These are phyloP conservation scores for Eulemur mongoz DNA, from an alignment of 2,797 vertebrate genomes.

Conservation along the genomic window DNA sequence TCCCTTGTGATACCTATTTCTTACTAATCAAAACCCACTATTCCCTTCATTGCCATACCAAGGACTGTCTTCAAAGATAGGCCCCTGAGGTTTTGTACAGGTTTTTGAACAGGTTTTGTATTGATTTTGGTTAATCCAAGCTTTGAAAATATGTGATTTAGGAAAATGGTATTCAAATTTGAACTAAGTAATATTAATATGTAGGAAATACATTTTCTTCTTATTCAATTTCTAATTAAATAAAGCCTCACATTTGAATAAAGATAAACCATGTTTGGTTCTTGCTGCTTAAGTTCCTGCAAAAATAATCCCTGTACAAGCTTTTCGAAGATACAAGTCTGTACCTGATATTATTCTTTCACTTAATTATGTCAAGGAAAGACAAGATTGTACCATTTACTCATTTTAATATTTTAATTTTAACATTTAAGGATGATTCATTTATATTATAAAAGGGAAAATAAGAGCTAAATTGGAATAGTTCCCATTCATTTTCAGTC, in stretches of 20 bases:
- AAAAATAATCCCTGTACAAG: constrained; percentile 55
- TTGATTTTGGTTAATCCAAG: constrained; percentile 50
- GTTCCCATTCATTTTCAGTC: neutral
- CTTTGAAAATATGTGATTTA: constrained; percentile 62
- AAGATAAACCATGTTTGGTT: constrained; percentile 54
- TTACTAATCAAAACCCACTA: neutral
- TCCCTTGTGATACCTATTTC: neutral
- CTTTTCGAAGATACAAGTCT: constrained; percentile 35
- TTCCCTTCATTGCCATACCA: neutral
- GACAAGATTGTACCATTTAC: constrained; percentile 40
- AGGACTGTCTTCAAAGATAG: constrained; percentile 21
- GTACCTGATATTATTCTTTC: constrained; percentile 46
- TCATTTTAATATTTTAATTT: constrained; percentile 59
- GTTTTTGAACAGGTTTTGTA: neutral
- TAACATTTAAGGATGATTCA: constrained; percentile 33
- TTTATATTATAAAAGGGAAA: neutral
- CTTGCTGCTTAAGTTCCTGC: constrained; percentile 47
- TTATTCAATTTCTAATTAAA: constrained; percentile 67
- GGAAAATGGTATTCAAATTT: constrained; percentile 65
- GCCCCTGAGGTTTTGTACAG: neutral
- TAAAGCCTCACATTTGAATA: constrained; percentile 51
- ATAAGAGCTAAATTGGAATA: constrained; percentile 44
- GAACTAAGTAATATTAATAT: constrained; percentile 57
- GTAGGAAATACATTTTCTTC: constrained; percentile 54
- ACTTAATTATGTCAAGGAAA: constrained; percentile 55